Conservation (phyloP, 1,140 invertebrate species). For the fruit fly (Drosophila melanogaster) region Release_6_plus_ISO1_MT NT_033779.5:1345501-1346000, state of each 20-base stretch:
- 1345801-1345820: conserved; percentile 39
- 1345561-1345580: conserved; percentile 79
- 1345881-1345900: conserved; percentile 57
- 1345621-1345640: conserved; percentile 37
- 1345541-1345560: conserved; percentile 55
- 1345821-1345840: conserved; percentile 78
- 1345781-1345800: conserved; percentile 38
- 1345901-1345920: conserved; percentile 73
- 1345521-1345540: conserved; percentile 68
- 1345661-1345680: conserved; percentile 56
- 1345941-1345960: conserved; percentile 66
- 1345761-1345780: conserved; percentile 27
- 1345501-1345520: conserved; percentile 61
- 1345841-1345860: conserved; percentile 70
- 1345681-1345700: conserved; percentile 33
- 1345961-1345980: conserved; percentile 43
- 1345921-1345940: conserved; percentile 44
- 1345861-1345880: conserved; percentile 32
- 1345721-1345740: conserved; percentile 74
- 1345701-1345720: conserved; percentile 78
- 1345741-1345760: conserved; percentile 43
- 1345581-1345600: conserved; percentile 71
- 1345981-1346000: conserved; percentile 54
- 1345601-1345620: conserved; percentile 31
- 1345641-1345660: conserved; percentile 33